Evolutionary conservation across 2,888 invertebrate species (phyloP).

Genomic region (Cataglyphis rosenhaueri): DNA sequence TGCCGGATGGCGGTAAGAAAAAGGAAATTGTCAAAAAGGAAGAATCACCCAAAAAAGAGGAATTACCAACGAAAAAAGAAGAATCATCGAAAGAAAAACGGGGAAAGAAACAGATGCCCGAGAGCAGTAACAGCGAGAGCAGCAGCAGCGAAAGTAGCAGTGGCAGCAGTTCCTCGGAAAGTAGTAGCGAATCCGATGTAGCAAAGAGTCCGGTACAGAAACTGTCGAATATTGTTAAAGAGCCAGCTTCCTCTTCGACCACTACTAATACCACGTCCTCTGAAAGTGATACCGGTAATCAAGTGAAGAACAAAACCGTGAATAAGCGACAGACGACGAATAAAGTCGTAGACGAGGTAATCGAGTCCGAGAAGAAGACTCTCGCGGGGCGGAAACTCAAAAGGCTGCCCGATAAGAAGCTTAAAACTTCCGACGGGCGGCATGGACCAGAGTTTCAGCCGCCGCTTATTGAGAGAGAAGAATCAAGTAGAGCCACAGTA

Average conservation of each 20-base stretch:
- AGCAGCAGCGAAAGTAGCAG: constrained; percentile 84
- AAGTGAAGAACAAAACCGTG: constrained; percentile 70
- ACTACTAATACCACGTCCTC: constrained; percentile 81
- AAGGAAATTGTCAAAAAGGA: constrained; percentile 82
- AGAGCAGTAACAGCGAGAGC: constrained; percentile 86
- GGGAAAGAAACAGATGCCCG: constrained; percentile 57
- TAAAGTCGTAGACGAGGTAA: constrained; percentile 50
- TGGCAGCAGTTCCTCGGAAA: constrained; percentile 86
- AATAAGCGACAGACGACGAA: constrained; percentile 62
- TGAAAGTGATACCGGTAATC: constrained; percentile 80
- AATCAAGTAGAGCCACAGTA: constrained; percentile 86
- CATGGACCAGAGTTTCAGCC: constrained; percentile 90
- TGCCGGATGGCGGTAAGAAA: constrained; percentile 77
- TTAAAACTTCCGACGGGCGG: constrained; percentile 94
- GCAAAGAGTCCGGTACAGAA: constrained; percentile 74
- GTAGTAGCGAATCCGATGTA: constrained; percentile 83
- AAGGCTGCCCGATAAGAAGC: constrained; percentile 92
- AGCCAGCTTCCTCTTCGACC: constrained; percentile 78
- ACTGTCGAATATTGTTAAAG: constrained; percentile 43
- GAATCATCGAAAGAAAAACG: constrained; percentile 47
- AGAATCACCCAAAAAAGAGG: constrained; percentile 79
- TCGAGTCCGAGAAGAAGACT: constrained; percentile 71
- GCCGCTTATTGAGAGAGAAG: constrained; percentile 91
- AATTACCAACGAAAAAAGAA: constrained; percentile 58
- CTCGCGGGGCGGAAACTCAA: constrained; percentile 86